phyloP scores from a whole-genome alignment of 2,113 vertebrate species.

The Aythya baeri region DNA sequence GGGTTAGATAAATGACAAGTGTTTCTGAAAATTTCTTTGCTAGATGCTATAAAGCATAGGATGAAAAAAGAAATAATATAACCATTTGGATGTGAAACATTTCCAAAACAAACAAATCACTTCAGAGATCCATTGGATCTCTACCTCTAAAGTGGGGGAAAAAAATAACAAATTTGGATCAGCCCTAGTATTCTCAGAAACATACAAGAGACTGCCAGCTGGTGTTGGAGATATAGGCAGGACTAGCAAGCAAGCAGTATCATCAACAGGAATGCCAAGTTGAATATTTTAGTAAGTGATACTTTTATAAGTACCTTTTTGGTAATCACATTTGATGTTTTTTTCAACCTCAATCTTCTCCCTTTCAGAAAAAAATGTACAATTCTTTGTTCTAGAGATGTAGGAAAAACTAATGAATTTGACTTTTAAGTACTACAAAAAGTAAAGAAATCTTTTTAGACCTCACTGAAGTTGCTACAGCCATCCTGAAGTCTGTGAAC shows the following conservation, averaged over 20 bases:
- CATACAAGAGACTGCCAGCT: neutral
- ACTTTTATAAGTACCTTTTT: neutral
- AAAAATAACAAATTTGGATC: neutral
- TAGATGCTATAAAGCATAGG: neutral
- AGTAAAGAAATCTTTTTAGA: neutral
- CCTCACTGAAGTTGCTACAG: neutral
- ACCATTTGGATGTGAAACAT: neutral
- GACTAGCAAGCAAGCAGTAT: neutral
- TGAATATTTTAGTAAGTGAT: neutral
- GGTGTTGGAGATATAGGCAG: neutral
- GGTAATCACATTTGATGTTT: neutral
- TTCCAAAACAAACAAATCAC: neutral
- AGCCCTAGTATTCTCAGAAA: neutral
- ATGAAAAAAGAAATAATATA: neutral
- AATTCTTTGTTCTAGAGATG: neutral
- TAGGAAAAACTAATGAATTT: neutral
- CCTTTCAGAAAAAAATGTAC: neutral
- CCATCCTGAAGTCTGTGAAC: neutral
- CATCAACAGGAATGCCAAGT: neutral
- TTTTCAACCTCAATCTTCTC: neutral
- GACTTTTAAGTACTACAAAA: neutral
- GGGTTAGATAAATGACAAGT: neutral
- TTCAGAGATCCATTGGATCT: neutral
- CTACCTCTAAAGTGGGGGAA: neutral
- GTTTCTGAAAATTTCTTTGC: neutral